Evolutionary conservation across 2,113 vertebrate genomes (phyloP), one percentile per base, ranked within the genome.

Genomic region (Geococcyx californianus): DNA sequence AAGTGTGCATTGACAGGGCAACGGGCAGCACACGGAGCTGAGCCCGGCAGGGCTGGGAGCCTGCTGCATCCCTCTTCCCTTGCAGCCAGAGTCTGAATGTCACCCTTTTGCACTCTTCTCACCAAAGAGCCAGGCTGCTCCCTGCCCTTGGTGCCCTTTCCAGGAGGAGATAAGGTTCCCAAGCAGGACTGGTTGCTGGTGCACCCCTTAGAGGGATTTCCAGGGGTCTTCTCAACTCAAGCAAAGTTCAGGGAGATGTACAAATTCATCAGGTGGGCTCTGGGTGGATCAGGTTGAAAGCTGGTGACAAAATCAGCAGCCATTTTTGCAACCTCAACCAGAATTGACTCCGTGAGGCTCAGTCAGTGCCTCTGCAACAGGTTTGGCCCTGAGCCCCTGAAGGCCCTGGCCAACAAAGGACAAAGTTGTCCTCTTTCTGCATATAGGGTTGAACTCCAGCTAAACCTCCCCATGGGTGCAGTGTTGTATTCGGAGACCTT

Each of bases 31-130:
- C 8, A 19, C 45, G 9, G 3, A 60, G 58, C 21, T 1, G 16
- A 76, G 69, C 36, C 40, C 0, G 1, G 52, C 12, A 21, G 52
- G 64, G 62, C 58, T 45, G 40, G 52, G 31, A 69, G 13, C 47
- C 13, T 2, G 1, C 15, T 21, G 60, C n/a, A 31, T 76, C 59
- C 38, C 21, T 51, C n/a, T 33, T 47, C 69, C 62, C 86, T 44
- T 21, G n/a, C 20, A 47, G 45, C 40, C 0, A 0, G 13, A 24
- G 13, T 2, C 42, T 44, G 6, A 24, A 34, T 4, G 16, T 8
- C n/a, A 16, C 38, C 72, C 62, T 14, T 13, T 13, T 49, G 42
- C 52, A 36, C 58, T 18, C 24, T 17, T 28, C 79, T 82, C 34
- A 11, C n/a, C 31, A 19, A 40, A n/a, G 47, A 60, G 11, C 20